These are phyloP conservation scores for Thinocorus orbignyianus DNA, from an alignment of 2,113 vertebrate species.

Conservation along the genomic window DNA sequence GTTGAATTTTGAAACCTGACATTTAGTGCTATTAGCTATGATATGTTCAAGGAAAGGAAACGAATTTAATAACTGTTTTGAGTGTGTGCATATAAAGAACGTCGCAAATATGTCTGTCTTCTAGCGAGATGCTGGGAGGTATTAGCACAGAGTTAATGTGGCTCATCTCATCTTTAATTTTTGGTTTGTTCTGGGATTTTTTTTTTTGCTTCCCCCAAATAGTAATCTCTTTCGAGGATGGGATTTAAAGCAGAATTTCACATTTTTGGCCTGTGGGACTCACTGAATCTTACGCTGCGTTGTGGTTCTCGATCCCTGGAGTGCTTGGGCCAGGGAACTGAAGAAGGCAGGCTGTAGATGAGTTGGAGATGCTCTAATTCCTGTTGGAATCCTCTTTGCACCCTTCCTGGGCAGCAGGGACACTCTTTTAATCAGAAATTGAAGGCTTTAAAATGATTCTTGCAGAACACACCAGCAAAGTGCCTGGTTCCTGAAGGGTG, in stretches of 20 bases:
- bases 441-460: background rate
- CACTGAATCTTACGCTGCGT: background rate
- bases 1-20: constrained; percentile 25
- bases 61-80: constrained; percentile 55
- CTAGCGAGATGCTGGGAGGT: background rate
- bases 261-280: background rate
- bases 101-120: constrained; percentile 39
- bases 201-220: background rate
- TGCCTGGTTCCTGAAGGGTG: accelerated
- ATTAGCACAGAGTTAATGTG: background rate
- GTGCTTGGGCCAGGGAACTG: background rate
- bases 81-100: background rate
- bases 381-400: background rate
- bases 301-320: background rate
- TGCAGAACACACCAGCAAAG: background rate
- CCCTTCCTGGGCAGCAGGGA: background rate
- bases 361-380: background rate
- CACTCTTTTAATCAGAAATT: background rate
- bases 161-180: background rate
- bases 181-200: background rate
- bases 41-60: constrained; percentile 41
- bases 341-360: background rate
- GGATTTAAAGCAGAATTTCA: background rate
- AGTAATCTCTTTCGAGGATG: background rate
- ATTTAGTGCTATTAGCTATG: constrained; percentile 13